Percentiles rank a stretch among this genome's conserved stretches.
Evolutionary conservation across 2,888 invertebrate genomes (phyloP).

Genomic region (Cephus pulcher): DNA sequence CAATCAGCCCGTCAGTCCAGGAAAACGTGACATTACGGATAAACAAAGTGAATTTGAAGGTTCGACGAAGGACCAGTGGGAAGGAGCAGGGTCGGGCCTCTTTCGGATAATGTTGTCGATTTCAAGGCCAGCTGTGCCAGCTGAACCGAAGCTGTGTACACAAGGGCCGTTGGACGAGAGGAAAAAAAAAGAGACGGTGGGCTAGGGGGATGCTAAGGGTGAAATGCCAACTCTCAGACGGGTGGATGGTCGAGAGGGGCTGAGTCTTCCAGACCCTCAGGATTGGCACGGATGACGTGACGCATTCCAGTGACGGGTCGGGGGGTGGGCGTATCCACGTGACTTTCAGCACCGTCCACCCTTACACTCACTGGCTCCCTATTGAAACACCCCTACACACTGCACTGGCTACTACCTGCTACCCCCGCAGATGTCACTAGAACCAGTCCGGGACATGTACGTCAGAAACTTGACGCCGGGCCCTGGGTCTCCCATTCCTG

Average conservation of each 20-base stretch:
- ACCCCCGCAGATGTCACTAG: slow-evolving; percentile 24
- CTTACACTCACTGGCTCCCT: slow-evolving; percentile 4
- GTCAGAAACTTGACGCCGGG: slow-evolving; percentile 19
- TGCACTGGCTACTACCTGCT: slow-evolving; percentile 34
- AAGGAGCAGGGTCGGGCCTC: not conserved
- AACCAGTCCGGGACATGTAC: slow-evolving; percentile 14
- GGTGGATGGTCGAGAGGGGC: not conserved
- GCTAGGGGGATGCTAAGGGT: not conserved
- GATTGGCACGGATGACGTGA: slow-evolving; percentile 39
- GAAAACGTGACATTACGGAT: not conserved
- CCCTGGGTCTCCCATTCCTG: not conserved
- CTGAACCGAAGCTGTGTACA: slow-evolving; percentile 45
- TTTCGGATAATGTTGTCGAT: not conserved
- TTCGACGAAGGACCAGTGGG: not conserved
- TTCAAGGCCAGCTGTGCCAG: slow-evolving; percentile 47
- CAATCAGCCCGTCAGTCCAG: not conserved
- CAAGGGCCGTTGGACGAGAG: slow-evolving; percentile 29
- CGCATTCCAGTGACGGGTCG: slow-evolving; percentile 42
- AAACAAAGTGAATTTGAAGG: not conserved
- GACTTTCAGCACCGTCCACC: slow-evolving; percentile 14
- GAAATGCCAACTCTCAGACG: not conserved
- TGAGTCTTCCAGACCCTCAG: slow-evolving; percentile 1
- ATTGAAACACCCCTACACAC: slow-evolving; percentile 5
- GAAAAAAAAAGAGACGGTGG: not conserved
- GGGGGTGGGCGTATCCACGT: slow-evolving; percentile 37